These are phyloP conservation scores for Tachina fera DNA, from an alignment of 2,888 invertebrate species.

Conservation along the genomic window DNA sequence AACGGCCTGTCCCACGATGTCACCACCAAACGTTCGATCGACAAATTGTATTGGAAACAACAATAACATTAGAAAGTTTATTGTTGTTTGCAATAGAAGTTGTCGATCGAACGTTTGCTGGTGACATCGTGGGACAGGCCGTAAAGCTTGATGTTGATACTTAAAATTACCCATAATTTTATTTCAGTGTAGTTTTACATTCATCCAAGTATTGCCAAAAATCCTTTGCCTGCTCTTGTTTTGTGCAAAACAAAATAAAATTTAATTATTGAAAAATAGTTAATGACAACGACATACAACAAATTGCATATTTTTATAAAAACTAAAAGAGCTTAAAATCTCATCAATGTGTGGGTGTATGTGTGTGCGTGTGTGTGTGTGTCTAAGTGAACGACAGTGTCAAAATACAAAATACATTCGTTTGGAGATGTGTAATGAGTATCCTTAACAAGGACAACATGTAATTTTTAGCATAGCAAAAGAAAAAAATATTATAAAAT, in stretches of 20 bases:
- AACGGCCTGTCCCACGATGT: too few species aligned
- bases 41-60: too few species aligned
- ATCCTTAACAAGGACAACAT: constrained; percentile 64
- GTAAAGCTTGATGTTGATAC: too few species aligned
- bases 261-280: constrained; percentile 70
- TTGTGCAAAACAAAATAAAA: constrained; percentile 32
- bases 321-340: constrained; percentile 13
- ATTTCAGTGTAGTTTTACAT: constrained; percentile 42
- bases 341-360: background rate
- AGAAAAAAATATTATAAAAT: background rate
- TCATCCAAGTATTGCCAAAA: constrained; percentile 56
- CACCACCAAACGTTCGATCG: too few species aligned
- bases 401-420: constrained; percentile 59
- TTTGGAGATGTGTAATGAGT: constrained; percentile 4
- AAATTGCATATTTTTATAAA: constrained; percentile 25
- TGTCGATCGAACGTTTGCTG: too few species aligned
- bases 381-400: constrained; percentile 53
- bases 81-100: too few species aligned
- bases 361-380: background rate
- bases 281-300: constrained; percentile 65
- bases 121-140: too few species aligned
- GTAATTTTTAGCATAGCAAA: constrained; percentile 36
- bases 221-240: constrained; percentile 13
- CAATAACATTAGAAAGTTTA: too few species aligned
- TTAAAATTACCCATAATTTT: too few species aligned